phyloP scores from a whole-genome alignment of 2,888 invertebrate genomes.

The Poecilus cupreus region DNA sequence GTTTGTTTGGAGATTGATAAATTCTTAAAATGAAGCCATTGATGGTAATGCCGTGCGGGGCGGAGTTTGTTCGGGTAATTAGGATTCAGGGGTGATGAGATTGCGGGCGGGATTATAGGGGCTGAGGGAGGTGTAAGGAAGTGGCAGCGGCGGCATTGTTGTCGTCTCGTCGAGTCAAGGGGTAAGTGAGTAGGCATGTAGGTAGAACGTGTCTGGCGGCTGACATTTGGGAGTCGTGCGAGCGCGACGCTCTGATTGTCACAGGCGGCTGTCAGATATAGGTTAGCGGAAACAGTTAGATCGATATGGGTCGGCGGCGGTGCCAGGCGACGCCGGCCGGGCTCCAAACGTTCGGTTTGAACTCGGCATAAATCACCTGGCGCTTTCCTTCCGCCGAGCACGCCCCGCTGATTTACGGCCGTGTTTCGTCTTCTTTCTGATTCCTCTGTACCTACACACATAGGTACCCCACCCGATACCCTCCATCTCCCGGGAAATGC shows the following conservation, averaged over 20 bases:
- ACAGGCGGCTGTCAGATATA: conserved; percentile 55
- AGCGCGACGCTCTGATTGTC: conserved; percentile 55
- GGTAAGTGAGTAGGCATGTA: conserved; percentile 28
- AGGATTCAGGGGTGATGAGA: not conserved
- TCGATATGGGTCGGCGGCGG: conserved; percentile 50
- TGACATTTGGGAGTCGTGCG: conserved; percentile 50
- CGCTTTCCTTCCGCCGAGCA: conserved; percentile 55
- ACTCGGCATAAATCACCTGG: conserved; percentile 61
- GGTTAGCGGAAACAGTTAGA: conserved; percentile 58
- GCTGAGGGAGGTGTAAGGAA: too few relatives aligned
- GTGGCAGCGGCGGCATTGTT: not conserved
- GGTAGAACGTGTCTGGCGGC: conserved; percentile 6
- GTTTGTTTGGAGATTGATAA: not conserved
- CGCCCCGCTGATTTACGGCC: conserved; percentile 61
- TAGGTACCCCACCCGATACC: not conserved
- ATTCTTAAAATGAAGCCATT: not conserved
- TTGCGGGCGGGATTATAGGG: not conserved
- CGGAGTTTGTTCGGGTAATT: not conserved
- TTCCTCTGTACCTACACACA: conserved; percentile 18
- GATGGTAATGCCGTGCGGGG: not conserved
- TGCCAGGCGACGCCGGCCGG: conserved; percentile 9
- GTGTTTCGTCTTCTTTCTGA: conserved; percentile 59
- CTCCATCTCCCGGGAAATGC: not conserved
- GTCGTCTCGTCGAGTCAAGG: not conserved
- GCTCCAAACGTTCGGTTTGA: conserved; percentile 55